Base-by-base conservation (phyloP, 2,797 vertebrate genomes). In the Macrochelys suwanniensis region DNA sequence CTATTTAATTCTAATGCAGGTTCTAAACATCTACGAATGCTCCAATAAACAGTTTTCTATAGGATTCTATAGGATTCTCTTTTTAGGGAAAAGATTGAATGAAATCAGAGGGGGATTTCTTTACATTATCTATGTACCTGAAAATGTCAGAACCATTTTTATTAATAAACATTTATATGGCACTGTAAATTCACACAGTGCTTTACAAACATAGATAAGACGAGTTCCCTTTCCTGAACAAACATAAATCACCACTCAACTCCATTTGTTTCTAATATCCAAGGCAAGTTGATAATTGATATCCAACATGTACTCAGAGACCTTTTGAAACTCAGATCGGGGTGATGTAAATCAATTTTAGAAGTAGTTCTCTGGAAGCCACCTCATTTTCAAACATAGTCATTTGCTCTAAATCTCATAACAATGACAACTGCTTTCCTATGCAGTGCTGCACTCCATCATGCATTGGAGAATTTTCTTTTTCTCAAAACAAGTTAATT, bases 341-440 rank as follows among this genome's bases (percentile, higher is more conserved):
- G 89, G 45, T 57, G 65, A 89, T 7, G 47, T 49, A 83, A 89
- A 91, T 76, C 49, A 71, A n/a, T 54, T 85, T 80, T 81, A 47
- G 37, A 90, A 89, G 31, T 53, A 16, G 26, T 1, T 8, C 47
- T 76, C 3, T 42, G 28, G 51, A 85, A 93, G 87, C n/a, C 5
- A 54, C 37, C 26, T 47, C 49, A 6, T 80, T 81, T 87, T 85
- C 53, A 88, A 81, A 53, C 26, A 26, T 51, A 9, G 0, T 54
- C 61, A 37, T 49, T 61, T 33, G 37, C 88, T 33, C 47, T 61
- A 59, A 78, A 53, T 37, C 51, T 61, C 19, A 8, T 47, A 33
- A 65, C 71, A 79, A 51, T 71, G 1, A 49, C 33, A 45, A 7
- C n/a, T 53, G 33, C 49, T 68, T 61, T 17, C 71, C 47, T 86